Conservation (phyloP, 2,113 vertebrate species). For the Vicugna pacos region DNA sequence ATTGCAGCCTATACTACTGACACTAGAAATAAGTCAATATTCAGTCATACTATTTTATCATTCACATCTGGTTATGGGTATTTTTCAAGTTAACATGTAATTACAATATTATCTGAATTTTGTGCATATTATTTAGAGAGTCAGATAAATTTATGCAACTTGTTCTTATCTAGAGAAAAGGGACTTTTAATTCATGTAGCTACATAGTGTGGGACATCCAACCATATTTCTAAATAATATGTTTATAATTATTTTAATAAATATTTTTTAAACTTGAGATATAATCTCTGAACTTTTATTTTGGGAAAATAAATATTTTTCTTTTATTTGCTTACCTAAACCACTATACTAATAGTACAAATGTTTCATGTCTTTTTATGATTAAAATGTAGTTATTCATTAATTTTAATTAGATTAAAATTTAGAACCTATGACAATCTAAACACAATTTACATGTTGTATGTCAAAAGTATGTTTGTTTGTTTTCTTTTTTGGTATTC, state of each 20-base stretch:
- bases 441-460: background rate
- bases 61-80: background rate
- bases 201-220: background rate
- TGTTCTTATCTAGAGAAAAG: background rate
- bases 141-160: background rate
- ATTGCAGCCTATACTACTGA: background rate
- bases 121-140: background rate
- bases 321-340: background rate
- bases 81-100: background rate
- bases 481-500: background rate
- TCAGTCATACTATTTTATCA: background rate
- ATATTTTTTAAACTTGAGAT: background rate
- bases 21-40: background rate
- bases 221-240: background rate
- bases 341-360: fast-evolving
- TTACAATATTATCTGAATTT: background rate
- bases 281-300: background rate
- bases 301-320: background rate
- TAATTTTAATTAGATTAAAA: background rate
- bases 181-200: background rate
- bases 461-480: background rate
- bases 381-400: background rate
- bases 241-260: background rate
- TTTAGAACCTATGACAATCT: background rate
- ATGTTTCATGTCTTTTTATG: background rate